Base-by-base conservation (phyloP, 2,888 invertebrate genomes). In the Microctonus hyperodae region DNA sequence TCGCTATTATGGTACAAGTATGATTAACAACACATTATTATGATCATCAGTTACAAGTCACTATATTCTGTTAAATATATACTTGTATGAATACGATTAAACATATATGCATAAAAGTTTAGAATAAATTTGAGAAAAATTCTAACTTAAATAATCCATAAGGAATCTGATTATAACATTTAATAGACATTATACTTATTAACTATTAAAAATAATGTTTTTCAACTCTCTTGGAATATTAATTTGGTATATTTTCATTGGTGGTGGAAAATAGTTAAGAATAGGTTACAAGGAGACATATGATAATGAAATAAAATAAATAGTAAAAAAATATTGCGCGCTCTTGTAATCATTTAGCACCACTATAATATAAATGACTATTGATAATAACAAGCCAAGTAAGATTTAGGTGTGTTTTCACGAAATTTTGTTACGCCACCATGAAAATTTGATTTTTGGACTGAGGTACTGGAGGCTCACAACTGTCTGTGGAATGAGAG, bases 381-480 rank as follows among this genome's bases (percentile, higher is more conserved):
- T 56, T 56, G 63, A 63, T 55, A 44, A 67, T 55, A 67, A 48
- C 16, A 44, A 37, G 11, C 37, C 28, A 55, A 0, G 6, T 20
- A 10, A 1, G 10, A n/a, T 33, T 55, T 31, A 55, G 16, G 82
- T 82, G 79, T 81, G 78, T 71, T 80, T 86, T 89, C 89, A 89
- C 87, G 89, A 89, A 76, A 89, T 89, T 81, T 89, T 89, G 74
- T 88, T 88, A 60, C 88, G 86, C 89, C 89, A 89, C 88, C 88
- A 88, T 59, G 87, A 87, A 78, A 88, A 88, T 76, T 88, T 85
- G 78, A 88, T 86, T 78, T 87, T 85, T 68, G 87, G 87, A 67
- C 83, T 84, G 20, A 82, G 79, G 72, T 83, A 83, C 62, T 83
- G 83, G 62, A 83, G 80, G 70, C 82, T 80, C 67, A 81, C 75